phyloP scores from a whole-genome alignment of 2,113 vertebrate species.

The Corynorhinus townsendii region DNA sequence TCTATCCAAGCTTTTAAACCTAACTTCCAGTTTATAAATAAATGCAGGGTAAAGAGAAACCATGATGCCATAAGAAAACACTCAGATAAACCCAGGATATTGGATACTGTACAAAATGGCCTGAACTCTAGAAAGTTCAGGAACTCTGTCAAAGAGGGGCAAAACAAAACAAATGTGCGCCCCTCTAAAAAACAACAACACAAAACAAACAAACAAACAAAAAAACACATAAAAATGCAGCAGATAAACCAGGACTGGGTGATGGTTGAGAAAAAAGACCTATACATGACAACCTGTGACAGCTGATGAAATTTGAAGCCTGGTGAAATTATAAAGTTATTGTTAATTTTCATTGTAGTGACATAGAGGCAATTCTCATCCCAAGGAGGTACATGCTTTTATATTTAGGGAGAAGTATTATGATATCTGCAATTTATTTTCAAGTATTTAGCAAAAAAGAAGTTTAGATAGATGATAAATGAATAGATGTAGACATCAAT shows the following conservation, averaged over 20 bases:
- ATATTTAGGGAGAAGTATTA: background rate
- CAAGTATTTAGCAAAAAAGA: constrained; percentile 4
- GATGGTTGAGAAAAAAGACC: background rate
- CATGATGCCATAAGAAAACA: background rate
- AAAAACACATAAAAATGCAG: background rate
- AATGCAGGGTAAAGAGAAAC: background rate
- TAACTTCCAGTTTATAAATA: background rate
- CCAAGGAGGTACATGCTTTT: background rate
- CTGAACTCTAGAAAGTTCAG: background rate
- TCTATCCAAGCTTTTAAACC: background rate
- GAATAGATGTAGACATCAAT: background rate
- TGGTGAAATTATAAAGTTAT: background rate
- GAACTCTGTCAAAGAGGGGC: background rate
- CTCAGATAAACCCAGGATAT: background rate
- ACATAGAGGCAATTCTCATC: background rate
- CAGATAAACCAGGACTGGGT: background rate
- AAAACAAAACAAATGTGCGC: background rate
- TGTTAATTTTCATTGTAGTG: background rate
- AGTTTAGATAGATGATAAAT: background rate
- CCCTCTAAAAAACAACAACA: background rate
- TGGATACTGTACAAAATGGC: background rate
- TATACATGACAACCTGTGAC: background rate
- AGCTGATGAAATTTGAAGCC: background rate
- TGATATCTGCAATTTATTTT: background rate
- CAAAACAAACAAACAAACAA: background rate